A percentile compares a stretch with the other conserved stretches of the same genome.
Evolutionary conservation across 2,113 vertebrate genomes (phyloP).

Genomic region (Anolis sagrei): DNA sequence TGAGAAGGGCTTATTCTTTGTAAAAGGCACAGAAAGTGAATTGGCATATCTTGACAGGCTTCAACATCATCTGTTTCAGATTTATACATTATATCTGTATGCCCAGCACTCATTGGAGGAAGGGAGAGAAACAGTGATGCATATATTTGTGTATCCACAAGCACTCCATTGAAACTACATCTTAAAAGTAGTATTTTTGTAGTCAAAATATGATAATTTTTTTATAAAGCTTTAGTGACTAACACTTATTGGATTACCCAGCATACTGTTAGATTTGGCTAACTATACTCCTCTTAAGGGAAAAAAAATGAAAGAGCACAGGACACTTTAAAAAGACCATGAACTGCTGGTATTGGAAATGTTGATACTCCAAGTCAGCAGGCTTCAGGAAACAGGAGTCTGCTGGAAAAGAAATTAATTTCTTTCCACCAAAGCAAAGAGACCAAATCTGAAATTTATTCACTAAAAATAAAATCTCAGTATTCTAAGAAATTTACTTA

Average conservation of each 20-base stretch:
- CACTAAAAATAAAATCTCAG: not conserved
- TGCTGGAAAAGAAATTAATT: not conserved
- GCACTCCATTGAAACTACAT: not conserved
- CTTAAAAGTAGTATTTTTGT: not conserved
- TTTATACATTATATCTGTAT: slow-evolving; percentile 13
- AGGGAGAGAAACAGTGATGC: too few species aligned
- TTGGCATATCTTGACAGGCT: not conserved
- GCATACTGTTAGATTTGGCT: slow-evolving; percentile 16
- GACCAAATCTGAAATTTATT: not conserved
- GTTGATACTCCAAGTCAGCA: slow-evolving; percentile 2
- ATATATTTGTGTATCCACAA: not conserved
- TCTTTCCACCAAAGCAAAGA: not conserved
- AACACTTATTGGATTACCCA: not conserved
- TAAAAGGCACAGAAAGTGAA: not conserved
- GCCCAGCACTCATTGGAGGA: not conserved
- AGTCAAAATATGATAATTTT: not conserved
- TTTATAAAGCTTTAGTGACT: not conserved
- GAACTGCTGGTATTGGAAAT: slow-evolving; percentile 8
- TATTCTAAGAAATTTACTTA: not conserved
- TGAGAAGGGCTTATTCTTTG: not conserved
- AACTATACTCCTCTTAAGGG: not conserved
- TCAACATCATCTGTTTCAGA: not conserved
- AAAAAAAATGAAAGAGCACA: slow-evolving; percentile 1
- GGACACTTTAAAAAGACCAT: not conserved
- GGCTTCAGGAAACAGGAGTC: not conserved